A percentile compares a stretch with the other conserved stretches of the same genome.
phyloP scores from a whole-genome alignment of 23 tunicate species.

The Trididemnum nubilum region DNA sequence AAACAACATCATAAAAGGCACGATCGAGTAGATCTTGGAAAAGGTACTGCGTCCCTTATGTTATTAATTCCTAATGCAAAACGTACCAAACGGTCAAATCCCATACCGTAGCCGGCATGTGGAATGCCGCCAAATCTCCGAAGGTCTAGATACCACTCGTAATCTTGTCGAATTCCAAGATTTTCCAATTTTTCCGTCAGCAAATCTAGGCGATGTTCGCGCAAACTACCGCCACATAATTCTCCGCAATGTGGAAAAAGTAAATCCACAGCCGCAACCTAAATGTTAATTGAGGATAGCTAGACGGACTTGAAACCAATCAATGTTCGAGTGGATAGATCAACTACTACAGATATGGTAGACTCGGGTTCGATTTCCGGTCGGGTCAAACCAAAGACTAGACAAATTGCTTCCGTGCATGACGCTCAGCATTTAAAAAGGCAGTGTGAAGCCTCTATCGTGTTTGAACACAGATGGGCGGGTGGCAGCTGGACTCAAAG shows the following conservation, averaged over 20 bases:
- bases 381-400: too few species aligned
- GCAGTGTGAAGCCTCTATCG: too few species aligned
- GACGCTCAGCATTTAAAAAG: too few species aligned
- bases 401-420: too few species aligned
- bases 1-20: slow-evolving; percentile 51
- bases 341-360: too few species aligned
- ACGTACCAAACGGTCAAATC: slow-evolving; percentile 75
- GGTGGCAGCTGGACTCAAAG: too few species aligned
- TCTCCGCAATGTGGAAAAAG: slow-evolving; percentile 82
- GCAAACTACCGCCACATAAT: slow-evolving; percentile 82
- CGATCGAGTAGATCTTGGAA: slow-evolving; percentile 51
- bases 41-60: slow-evolving; percentile 84
- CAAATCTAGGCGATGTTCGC: slow-evolving; percentile 61
- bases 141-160: slow-evolving; percentile 80
- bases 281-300: too few species aligned
- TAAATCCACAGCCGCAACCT: slow-evolving; percentile 85
- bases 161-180: slow-evolving; percentile 18
- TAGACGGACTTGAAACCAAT: too few species aligned
- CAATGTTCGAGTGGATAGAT: too few species aligned
- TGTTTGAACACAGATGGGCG: too few species aligned
- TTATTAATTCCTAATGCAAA: slow-evolving; percentile 65
- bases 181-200: slow-evolving; percentile 13
- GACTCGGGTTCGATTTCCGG: too few species aligned
- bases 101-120: slow-evolving; percentile 88
- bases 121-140: slow-evolving; percentile 69